A percentile compares a stretch with the other conserved stretches of the same genome.
Conservation (phyloP, 2,113 vertebrate genomes). For the Podarcis raffonei region DNA sequence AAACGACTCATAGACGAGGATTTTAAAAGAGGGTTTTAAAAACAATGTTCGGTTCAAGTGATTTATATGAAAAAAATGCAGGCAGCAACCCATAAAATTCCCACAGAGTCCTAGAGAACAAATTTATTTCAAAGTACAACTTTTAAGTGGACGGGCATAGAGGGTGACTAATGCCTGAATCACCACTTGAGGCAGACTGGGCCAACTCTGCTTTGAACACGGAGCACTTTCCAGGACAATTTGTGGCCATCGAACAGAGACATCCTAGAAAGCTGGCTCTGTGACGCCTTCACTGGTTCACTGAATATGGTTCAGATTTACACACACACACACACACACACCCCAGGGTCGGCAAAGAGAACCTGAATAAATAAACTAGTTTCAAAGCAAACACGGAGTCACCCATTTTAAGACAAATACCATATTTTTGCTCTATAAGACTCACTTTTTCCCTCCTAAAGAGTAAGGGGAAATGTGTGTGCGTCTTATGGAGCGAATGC, state of each 20-base stretch:
- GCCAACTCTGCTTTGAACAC: neutral
- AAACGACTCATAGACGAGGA: neutral
- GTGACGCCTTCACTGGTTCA: neutral
- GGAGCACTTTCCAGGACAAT: neutral
- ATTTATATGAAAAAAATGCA: conserved; percentile 28
- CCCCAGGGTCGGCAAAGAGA: neutral
- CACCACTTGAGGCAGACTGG: conserved; percentile 2
- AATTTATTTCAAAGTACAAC: conserved; percentile 16
- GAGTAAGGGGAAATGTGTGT: too few species aligned
- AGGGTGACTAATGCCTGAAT: conserved; percentile 27
- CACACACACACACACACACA: neutral
- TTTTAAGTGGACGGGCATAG: conserved; percentile 10
- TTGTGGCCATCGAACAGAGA: neutral
- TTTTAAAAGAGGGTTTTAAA: neutral
- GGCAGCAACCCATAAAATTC: conserved; percentile 24
- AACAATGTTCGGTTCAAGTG: neutral
- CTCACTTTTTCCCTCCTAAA: too few species aligned
- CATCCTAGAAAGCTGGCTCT: conserved; percentile 8
- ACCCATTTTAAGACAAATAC: neutral
- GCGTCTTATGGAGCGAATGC: too few species aligned
- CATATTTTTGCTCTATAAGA: too few species aligned
- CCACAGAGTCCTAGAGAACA: conserved; percentile 28
- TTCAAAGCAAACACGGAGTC: neutral
- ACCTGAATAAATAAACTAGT: neutral
- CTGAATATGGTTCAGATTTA: neutral